Evolutionary conservation across 2,888 invertebrate species (phyloP), one percentile per base, ranked within the genome.

Genomic region (Chrysotoxum bicinctum): DNA sequence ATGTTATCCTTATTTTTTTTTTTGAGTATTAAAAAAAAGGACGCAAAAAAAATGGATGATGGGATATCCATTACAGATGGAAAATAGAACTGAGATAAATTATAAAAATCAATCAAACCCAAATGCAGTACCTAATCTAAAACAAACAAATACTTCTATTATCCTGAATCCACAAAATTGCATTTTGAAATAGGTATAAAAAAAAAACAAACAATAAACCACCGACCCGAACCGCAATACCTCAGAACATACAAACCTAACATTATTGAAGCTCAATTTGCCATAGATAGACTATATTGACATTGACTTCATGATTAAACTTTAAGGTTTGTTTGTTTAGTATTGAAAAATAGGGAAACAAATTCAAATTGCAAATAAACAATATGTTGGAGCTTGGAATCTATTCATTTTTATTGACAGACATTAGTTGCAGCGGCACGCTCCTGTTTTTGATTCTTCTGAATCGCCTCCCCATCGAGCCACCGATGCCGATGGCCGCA

Each of bases 351-450:
- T 26, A 43, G 69, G 40, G 21, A 19, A 60, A 58, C 32, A 62
- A 68, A 74, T 54, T 64, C 66, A 69, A 70, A 79, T 79, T 56
- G 35, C 58, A 79, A 79, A 54, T 64, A 74, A 84, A 78, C 16
- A 45, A 26, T 30, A 19, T 26, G 7, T 50, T 50, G 7, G 50
- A 50, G 9, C n/a, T 32, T 73, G 23, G 62, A 79, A 58, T 79
- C 79, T 70, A 75, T 83, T 75, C 37, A 69, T 70, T 58, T 58
- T 35, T 35, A 74, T 79, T 79, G 83, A 75, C 70, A 70, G 70
- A 66, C 73, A 69, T 83, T 74, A 78, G 78, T 69, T 78, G 73
- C 69, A 73, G 48, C 23, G 35, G 69, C 62, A 75, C 69, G 73
- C 60, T 73, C n/a, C 50, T 58, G 32, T 40, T n/a, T 9, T 35